These are phyloP conservation scores for Delphinapterus leucas DNA, from an alignment of 2,113 vertebrate species.

Conservation along the genomic window DNA sequence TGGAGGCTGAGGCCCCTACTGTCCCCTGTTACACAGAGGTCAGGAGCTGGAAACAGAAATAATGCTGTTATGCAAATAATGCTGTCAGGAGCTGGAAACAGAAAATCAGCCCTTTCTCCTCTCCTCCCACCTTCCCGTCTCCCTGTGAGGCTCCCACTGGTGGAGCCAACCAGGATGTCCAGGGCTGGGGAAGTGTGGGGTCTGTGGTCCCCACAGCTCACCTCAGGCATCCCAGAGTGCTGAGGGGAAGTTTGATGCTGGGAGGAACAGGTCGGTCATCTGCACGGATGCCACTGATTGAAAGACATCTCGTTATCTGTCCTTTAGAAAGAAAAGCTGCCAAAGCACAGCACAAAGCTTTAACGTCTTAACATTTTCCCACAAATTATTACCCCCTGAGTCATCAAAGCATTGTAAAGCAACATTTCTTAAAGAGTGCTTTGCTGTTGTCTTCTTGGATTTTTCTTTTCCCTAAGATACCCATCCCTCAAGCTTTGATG, in stretches of 20 bases:
- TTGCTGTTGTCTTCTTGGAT: neutral
- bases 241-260: neutral
- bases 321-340: neutral
- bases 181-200: neutral
- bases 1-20: neutral
- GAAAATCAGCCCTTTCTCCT: neutral
- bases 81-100: too few species aligned
- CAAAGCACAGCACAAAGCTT: neutral
- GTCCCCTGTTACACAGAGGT: neutral
- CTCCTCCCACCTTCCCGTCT: neutral
- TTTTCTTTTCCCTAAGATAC: neutral
- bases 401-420: neutral
- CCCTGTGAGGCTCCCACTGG: neutral
- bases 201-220: neutral
- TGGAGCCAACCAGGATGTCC: neutral
- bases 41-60: neutral
- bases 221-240: neutral
- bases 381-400: neutral
- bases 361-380: neutral
- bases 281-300: neutral
- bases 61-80: neutral
- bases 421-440: neutral
- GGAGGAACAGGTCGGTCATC: neutral
- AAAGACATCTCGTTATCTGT: neutral
- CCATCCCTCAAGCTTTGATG: neutral